These are phyloP conservation scores for Drosophila borealis DNA, from an alignment of 2,888 invertebrate genomes.

Conservation along the genomic window DNA sequence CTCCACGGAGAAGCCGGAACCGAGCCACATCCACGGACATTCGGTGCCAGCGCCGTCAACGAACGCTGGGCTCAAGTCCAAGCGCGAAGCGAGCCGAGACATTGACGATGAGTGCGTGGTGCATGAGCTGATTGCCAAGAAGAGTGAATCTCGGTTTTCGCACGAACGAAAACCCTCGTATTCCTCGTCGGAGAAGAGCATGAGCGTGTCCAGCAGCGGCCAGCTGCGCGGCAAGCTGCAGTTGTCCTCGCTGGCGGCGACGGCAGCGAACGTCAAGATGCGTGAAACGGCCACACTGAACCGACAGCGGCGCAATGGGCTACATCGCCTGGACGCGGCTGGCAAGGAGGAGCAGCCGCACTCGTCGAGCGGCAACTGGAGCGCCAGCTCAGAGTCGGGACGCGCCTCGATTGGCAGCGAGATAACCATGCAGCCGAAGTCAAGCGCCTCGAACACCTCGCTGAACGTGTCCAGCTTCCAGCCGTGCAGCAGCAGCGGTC, in stretches of 20 bases:
- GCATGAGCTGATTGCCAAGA: constrained; percentile 87
- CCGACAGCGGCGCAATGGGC: constrained; percentile 88
- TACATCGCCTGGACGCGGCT: constrained; percentile 83
- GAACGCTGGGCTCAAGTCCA: constrained; percentile 35
- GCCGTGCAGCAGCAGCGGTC: constrained; percentile 86
- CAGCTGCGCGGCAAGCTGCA: constrained; percentile 77
- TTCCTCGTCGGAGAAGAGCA: constrained; percentile 91
- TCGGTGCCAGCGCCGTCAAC: constrained; percentile 25
- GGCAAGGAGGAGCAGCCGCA: constrained; percentile 91
- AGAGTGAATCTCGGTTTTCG: constrained; percentile 88
- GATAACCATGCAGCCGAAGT: constrained; percentile 90
- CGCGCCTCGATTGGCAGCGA: constrained; percentile 94
- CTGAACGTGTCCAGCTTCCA: constrained; percentile 87
- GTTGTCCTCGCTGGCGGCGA: constrained; percentile 61
- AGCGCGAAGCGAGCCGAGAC: constrained; percentile 74
- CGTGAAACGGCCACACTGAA: constrained; percentile 91
- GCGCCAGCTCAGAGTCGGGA: constrained; percentile 95
- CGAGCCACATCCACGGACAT: constrained; percentile 31
- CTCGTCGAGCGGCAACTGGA: constrained; percentile 97
- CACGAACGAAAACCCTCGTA: constrained; percentile 92
- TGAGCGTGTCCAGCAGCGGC: constrained; percentile 86
- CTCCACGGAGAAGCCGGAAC: constrained; percentile 70
- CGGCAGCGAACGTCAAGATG: constrained; percentile 88
- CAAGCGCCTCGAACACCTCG: constrained; percentile 90
- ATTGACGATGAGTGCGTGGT: constrained; percentile 87